Percentiles rank a stretch among this genome's conserved stretches.
These are phyloP conservation scores for Podarcis cretensis DNA, from an alignment of 2,113 vertebrate species.

Conservation along the genomic window DNA sequence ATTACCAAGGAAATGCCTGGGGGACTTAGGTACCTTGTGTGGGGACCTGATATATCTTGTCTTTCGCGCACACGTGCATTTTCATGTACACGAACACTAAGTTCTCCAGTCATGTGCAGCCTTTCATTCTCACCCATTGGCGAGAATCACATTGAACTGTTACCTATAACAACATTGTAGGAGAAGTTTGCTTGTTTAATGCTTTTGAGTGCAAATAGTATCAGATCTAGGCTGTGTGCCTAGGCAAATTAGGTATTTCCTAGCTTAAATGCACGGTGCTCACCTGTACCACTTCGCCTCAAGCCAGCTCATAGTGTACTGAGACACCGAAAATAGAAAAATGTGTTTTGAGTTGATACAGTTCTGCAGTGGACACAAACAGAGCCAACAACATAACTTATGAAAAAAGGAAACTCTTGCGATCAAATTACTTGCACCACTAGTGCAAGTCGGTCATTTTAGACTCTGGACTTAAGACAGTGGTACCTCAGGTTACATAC, in stretches of 20 bases:
- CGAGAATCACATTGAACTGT: neutral
- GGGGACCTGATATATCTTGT: no score
- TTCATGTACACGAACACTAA: no score
- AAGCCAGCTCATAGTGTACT: neutral
- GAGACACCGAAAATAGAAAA: neutral
- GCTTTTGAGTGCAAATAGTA: neutral
- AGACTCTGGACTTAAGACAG: no score
- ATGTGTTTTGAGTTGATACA: neutral
- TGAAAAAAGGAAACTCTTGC: neutral
- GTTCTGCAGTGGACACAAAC: neutral
- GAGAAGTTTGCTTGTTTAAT: neutral
- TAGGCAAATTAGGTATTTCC: neutral
- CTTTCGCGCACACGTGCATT: no score
- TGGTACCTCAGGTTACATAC: no score
- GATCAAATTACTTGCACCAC: neutral
- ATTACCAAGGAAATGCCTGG: no score
- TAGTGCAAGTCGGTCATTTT: no score
- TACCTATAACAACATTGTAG: neutral
- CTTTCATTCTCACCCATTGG: neutral
- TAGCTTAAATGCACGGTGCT: neutral
- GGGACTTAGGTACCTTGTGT: no score
- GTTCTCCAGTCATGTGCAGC: no score
- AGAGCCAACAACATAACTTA: neutral
- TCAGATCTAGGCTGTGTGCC: neutral
- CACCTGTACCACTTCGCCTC: neutral